Percentiles rank a stretch among this genome's conserved stretches.
phyloP scores from a whole-genome alignment of 2,888 invertebrate genomes.

The Serripes groenlandicus region DNA sequence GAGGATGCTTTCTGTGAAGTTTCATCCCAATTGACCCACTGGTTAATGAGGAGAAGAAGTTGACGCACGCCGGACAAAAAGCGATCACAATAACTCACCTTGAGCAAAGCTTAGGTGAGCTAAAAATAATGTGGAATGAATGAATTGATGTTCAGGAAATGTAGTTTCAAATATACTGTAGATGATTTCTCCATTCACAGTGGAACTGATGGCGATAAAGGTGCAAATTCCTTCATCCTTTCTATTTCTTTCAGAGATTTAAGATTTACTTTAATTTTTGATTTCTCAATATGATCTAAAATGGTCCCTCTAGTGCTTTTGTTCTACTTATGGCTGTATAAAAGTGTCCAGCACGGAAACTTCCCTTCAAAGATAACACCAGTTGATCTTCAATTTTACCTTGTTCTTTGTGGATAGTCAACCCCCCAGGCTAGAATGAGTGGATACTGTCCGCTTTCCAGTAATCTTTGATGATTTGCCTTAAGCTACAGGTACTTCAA shows the following conservation, averaged over 20 bases:
- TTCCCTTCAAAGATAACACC: constrained; percentile 37
- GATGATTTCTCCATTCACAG: not conserved
- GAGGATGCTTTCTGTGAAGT: no score
- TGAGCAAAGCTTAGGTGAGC: no score
- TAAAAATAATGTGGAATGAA: not conserved
- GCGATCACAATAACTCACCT: no score
- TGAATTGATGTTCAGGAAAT: not conserved
- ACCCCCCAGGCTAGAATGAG: constrained; percentile 40
- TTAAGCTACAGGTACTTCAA: constrained; percentile 9
- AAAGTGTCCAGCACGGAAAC: constrained; percentile 33
- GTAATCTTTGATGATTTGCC: constrained; percentile 15
- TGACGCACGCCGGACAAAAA: no score
- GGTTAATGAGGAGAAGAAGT: no score
- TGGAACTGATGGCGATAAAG: not conserved
- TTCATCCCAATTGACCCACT: no score
- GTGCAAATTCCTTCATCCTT: not conserved
- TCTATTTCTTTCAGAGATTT: not conserved
- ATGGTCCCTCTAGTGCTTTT: constrained; percentile 29
- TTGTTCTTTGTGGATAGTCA: constrained; percentile 53
- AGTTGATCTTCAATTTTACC: constrained; percentile 46
- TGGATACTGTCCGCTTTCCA: constrained; percentile 46
- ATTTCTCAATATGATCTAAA: constrained; percentile 6
- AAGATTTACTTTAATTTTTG: constrained; percentile 17
- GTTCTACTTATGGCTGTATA: constrained; percentile 48
- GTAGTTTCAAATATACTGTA: not conserved